Evolutionary conservation across 2,797 vertebrate species (phyloP), one percentile per base, ranked within the genome.

Genomic region (Distichodus sexfasciatus): DNA sequence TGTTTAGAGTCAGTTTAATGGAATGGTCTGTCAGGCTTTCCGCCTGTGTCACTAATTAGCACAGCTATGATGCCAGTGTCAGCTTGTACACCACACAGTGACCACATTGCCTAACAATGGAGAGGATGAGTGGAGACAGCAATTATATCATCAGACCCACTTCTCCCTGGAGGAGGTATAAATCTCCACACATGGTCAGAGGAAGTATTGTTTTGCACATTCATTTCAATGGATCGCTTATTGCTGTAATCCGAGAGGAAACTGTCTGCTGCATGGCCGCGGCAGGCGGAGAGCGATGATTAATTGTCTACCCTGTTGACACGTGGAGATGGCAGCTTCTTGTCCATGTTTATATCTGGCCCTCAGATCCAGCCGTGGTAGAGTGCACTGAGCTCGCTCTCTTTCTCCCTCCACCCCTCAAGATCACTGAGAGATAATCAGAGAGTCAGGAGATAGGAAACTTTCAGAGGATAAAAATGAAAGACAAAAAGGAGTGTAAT

Each of bases 171-270:
- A 71, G 76, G 76, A 78, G 68, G 57, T 61, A 71, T 63, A 66
- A 59, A 43, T 78, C 67, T 68, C 50, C 24, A 71, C 61, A 66
- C 61, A 70, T 72, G 74, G 68, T 69, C 53, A 54, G 62, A 76
- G 75, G 77, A 85, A 78, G 75, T 81, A 76, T 79, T 72, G 81
- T 84, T 74, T 76, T 81, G 72, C 7, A 70, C 82, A 83, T 86
- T 78, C 71, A 72, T 71, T 79, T 82, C 76, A 78, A 87, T 88
- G 84, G 90, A 82, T 88, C 87, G 50, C 78, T 78, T 77, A 82
- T 81, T 63, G 78, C 72, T 82, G 76, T 82, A 83, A 81, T 69
- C 80, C 71, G 79, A 78, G 79, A 85, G 68, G 75, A 85, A 76
- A 38, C 63, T 83, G 80, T 85, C 82, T 83, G 81, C 78, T 86